A percentile compares a stretch with the other conserved stretches of the same genome.
Evolutionary conservation across 2,797 vertebrate species (phyloP).

Genomic region (Rhynchonycteris naso): DNA sequence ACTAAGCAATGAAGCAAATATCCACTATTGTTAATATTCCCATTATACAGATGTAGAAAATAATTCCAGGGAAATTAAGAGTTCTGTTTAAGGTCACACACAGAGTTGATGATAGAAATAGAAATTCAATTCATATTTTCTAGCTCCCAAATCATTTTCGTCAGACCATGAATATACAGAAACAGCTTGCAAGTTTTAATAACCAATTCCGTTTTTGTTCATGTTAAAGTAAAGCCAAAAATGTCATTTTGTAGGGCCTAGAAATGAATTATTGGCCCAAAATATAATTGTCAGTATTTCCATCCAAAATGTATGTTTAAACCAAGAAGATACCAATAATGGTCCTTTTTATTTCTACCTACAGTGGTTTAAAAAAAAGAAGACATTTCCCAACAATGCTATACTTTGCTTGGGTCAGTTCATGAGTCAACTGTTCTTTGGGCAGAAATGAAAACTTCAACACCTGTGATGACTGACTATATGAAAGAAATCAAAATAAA

Average conservation of each 20-base stretch:
- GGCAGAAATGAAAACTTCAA: not conserved
- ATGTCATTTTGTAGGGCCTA: constrained; percentile 55
- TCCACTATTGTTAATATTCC: not conserved
- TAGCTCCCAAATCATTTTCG: constrained; percentile 59
- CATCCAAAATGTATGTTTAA: constrained; percentile 69
- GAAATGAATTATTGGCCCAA: constrained; percentile 60
- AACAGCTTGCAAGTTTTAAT: constrained; percentile 76
- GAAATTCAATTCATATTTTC: constrained; percentile 69
- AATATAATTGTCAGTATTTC: constrained; percentile 66
- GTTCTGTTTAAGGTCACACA: constrained; percentile 21
- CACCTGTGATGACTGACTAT: not conserved
- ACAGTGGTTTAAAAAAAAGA: not conserved
- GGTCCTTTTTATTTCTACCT: not conserved
- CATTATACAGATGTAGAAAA: constrained; percentile 32
- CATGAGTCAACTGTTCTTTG: not conserved
- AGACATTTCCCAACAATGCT: constrained; percentile 8
- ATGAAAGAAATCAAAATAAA: not conserved
- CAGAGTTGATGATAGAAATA: not conserved
- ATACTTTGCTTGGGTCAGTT: not conserved
- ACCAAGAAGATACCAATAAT: constrained; percentile 52
- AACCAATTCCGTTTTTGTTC: constrained; percentile 65
- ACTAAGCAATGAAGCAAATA: not conserved
- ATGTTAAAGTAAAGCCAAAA: constrained; percentile 68
- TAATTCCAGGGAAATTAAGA: not conserved
- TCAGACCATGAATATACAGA: constrained; percentile 61